phyloP scores from a whole-genome alignment of 2,113 vertebrate genomes.

The Ranitomeya imitator region DNA sequence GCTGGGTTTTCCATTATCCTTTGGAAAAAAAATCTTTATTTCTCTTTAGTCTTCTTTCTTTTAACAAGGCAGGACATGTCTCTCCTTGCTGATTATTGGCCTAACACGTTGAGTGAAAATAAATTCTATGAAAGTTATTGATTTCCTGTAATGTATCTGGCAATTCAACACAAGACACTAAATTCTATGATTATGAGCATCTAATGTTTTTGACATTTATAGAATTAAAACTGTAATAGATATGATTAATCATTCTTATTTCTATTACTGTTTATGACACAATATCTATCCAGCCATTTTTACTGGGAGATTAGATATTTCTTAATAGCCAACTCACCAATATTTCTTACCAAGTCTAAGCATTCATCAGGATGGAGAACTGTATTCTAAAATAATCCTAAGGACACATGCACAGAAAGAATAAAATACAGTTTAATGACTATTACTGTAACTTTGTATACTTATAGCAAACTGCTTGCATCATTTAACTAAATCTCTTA shows the following conservation, averaged over 20 bases:
- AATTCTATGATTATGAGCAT: slow-evolving; percentile 7
- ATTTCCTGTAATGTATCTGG: slow-evolving; percentile 40
- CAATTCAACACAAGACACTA: not conserved
- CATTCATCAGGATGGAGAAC: too few relatives aligned
- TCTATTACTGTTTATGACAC: not conserved
- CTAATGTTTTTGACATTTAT: not conserved
- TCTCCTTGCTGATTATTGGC: slow-evolving; percentile 12
- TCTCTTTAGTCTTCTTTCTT: slow-evolving; percentile 20
- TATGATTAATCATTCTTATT: slow-evolving; percentile 12
- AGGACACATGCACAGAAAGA: too few relatives aligned
- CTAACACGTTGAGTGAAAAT: slow-evolving; percentile 29
- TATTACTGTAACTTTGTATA: too few relatives aligned
- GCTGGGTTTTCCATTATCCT: slow-evolving; percentile 50
- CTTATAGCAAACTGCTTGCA: too few relatives aligned
- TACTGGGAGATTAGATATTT: not conserved
- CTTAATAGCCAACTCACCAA: too few relatives aligned
- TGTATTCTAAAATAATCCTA: too few relatives aligned
- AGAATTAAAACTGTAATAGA: not conserved
- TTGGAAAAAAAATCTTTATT: slow-evolving; percentile 52
- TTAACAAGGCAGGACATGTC: slow-evolving; percentile 36
- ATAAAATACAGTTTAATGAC: too few relatives aligned
- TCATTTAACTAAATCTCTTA: too few relatives aligned
- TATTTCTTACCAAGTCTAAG: too few relatives aligned
- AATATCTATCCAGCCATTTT: not conserved
- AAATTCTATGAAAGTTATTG: slow-evolving; percentile 38